Evolutionary conservation across 2,797 vertebrate genomes (phyloP), one percentile per base, ranked within the genome.

Genomic region (Choloepus didactylus): DNA sequence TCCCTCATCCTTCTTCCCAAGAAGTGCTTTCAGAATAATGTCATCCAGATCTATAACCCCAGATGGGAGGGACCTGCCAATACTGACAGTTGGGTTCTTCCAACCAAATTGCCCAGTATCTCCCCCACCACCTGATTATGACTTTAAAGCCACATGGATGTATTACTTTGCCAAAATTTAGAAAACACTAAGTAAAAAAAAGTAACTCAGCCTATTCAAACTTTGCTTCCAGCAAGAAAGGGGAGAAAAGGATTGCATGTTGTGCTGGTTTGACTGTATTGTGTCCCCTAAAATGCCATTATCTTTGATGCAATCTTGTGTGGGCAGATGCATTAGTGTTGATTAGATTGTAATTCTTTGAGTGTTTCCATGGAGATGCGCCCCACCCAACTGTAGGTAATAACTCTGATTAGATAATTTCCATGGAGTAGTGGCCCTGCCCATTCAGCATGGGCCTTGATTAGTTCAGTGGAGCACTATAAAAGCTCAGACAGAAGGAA

Each of bases 101-200:
- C 67, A 87, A 41, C 9, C 70, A 84, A 75, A 73, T 66, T 83
- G 75, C 83, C 27, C n/a, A 59, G 35, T 79, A 29, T 6, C 29
- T 79, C 67, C 6, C 35, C 35, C 49, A 64, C 70, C 69, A 69
- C 82, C 80, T 86, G 56, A 93, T 46, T 93, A 35, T 87, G 85
- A 79, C 64, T 95, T 82, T 79, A 73, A 95, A 95, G 70, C 54
- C 64, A 87, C 10, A 0, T 85, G 60, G 41, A 70, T 92, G 15
- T 62, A 83, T 85, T 90, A 66, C 67, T 88, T 93, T 89, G 66
- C 84, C 95, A 94, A 96, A 83, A 87, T 87, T 89, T 93, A 83
- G 80, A 85, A 85, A 95, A 69, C 49, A 94, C 66, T 51, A 93
- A 86, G 64, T 82, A 29, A 81, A 92, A 87, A 89, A 83, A 81